Percentiles rank a stretch among this genome's conserved stretches.
Conservation (phyloP, 2,797 vertebrate species). For the Paguma larvata region DNA sequence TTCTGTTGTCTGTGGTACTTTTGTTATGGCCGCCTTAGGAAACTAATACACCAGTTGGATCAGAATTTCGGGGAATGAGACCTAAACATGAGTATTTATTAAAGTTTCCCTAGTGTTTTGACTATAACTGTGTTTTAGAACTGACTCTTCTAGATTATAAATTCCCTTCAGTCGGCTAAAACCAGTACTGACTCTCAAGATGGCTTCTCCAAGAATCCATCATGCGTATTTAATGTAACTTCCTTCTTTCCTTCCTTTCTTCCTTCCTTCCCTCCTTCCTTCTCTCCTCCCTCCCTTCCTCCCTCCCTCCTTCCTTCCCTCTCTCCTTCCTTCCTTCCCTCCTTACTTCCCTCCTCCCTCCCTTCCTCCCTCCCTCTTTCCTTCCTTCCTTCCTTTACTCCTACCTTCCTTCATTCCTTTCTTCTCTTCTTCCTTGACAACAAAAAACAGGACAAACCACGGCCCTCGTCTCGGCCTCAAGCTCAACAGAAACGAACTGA, state of each 20-base stretch:
- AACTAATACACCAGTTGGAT: neutral
- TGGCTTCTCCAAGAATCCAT: neutral
- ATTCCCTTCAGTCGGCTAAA: neutral
- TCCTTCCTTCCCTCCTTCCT: neutral
- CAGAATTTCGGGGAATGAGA: neutral
- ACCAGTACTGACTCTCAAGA: neutral
- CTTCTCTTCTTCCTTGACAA: neutral
- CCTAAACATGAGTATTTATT: neutral
- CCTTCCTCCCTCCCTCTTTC: no score
- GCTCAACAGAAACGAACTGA: neutral
- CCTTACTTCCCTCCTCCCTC: no score
- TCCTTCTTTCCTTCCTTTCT: neutral
- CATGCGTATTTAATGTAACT: no score
- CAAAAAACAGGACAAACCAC: neutral
- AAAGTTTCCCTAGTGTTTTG: neutral
- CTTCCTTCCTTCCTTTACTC: no score
- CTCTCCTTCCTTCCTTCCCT: neutral
- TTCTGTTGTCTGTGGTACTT: neutral
- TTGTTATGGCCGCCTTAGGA: neutral
- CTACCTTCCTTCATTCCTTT: neutral
- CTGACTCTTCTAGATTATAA: neutral
- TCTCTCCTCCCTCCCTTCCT: accelerated
- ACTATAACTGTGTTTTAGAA: neutral
- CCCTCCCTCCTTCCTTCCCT: no score
- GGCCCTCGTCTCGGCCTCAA: neutral